Evolutionary conservation across 30 jellyfish, hydroid and myxozoan genomes (phyloP).

Genomic region (Cassiopea andromeda): DNA sequence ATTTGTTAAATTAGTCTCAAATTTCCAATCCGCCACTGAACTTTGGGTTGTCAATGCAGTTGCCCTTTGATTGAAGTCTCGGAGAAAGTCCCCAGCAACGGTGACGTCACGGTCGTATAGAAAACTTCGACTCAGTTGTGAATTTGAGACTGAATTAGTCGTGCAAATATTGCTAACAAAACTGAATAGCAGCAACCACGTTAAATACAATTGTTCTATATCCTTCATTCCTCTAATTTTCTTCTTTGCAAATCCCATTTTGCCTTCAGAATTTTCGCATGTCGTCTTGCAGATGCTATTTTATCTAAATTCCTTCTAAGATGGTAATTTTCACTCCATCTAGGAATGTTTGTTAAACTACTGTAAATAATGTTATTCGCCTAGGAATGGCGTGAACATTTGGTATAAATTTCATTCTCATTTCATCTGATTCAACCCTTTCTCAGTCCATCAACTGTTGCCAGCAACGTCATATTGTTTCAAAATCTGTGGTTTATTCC

Average conservation of each 20-base stretch:
- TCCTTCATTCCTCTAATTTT: neutral
- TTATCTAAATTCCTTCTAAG: too few species aligned
- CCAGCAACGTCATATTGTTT: neutral
- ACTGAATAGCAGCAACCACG: neutral
- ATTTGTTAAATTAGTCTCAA: conserved; percentile 91
- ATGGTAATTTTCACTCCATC: too few species aligned
- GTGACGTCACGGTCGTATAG: conserved; percentile 77
- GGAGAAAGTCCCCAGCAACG: conserved; percentile 75
- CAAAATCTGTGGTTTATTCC: neutral
- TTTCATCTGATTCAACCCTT: too few species aligned
- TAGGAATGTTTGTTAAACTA: too few species aligned
- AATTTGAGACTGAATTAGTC: neutral
- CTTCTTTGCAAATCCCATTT: neutral
- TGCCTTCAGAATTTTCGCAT: neutral
- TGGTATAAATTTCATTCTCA: too few species aligned
- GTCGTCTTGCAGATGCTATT: too few species aligned
- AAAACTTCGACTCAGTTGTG: conserved; percentile 65
- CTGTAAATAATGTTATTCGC: too few species aligned
- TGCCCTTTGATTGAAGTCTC: conserved; percentile 76
- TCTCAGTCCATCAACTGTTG: too few species aligned
- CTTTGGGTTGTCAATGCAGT: conserved; percentile 58
- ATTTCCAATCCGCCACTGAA: conserved; percentile 89
- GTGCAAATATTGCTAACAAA: neutral
- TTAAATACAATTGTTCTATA: neutral
- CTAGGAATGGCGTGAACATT: too few species aligned